Evolutionary conservation across 2,888 invertebrate genomes (phyloP).

Genomic region (Heliconius ethilla): DNA sequence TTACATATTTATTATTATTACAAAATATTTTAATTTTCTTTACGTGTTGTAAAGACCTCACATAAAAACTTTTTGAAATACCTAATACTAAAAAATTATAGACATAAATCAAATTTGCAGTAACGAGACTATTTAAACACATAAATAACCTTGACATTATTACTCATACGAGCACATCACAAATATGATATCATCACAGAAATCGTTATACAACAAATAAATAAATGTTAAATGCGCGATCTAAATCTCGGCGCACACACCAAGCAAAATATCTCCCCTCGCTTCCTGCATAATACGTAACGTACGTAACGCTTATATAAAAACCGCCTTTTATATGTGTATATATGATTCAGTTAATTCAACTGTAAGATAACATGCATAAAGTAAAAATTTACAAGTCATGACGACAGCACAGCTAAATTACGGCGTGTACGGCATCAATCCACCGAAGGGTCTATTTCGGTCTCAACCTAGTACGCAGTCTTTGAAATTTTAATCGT

Average conservation of each 20-base stretch:
- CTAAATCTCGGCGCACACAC: conserved; percentile 70
- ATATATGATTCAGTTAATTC: conserved; percentile 47
- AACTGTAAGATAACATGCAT: conserved; percentile 51
- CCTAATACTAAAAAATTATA: not conserved
- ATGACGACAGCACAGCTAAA: conserved; percentile 36
- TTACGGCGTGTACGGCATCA: conserved; percentile 55
- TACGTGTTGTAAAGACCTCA: too few species aligned
- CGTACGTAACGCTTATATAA: conserved; percentile 57
- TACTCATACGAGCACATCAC: conserved; percentile 23
- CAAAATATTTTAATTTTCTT: not conserved
- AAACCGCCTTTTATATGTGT: conserved; percentile 49
- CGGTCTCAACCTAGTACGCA: conserved; percentile 65
- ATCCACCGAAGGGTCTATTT: conserved; percentile 73
- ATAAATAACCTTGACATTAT: conserved; percentile 18
- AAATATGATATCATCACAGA: conserved; percentile 57
- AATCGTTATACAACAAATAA: conserved; percentile 56
- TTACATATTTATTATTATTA: not conserved
- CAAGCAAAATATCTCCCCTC: conserved; percentile 67
- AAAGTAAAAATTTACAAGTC: conserved; percentile 60
- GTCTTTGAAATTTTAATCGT: conserved; percentile 81
- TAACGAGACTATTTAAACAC: not conserved
- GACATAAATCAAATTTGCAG: not conserved
- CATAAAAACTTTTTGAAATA: too few species aligned
- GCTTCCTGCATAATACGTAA: conserved; percentile 74
- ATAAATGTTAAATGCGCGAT: conserved; percentile 60